Conservation (phyloP, 1,140 invertebrate species). For the Lordiphosa mommai region DNA sequence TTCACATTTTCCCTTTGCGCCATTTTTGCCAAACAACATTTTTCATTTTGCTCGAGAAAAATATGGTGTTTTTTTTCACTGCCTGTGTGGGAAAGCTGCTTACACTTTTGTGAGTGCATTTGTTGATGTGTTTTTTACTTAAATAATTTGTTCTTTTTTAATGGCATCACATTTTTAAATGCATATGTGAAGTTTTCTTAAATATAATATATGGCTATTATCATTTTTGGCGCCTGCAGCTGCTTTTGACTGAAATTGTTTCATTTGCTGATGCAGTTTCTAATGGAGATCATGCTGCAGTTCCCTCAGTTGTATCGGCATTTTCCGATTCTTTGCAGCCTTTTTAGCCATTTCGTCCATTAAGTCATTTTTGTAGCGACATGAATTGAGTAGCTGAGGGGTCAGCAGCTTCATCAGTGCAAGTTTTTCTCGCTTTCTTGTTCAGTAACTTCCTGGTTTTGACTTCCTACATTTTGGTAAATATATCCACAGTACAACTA, state of each 20-base stretch:
- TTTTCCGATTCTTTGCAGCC: no score
- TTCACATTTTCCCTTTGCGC: slow-evolving; percentile 67
- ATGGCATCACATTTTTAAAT: not conserved
- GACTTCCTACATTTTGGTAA: no score
- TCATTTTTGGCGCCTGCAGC: slow-evolving; percentile 3
- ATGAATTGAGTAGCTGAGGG: no score
- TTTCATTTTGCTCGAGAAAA: slow-evolving; percentile 43
- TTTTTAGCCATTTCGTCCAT: slow-evolving; percentile 1
- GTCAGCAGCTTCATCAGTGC: no score
- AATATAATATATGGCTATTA: slow-evolving; percentile 19
- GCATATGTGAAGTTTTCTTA: slow-evolving; percentile 2
- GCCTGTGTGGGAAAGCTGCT: not conserved
- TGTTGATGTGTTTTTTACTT: slow-evolving; percentile 33
- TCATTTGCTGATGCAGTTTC: not conserved
- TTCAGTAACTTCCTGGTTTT: no score
- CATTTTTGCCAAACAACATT: slow-evolving; percentile 27
- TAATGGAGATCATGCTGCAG: no score
- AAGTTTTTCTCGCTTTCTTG: no score
- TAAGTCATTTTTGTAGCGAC: no score
- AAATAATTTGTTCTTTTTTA: slow-evolving; percentile 3
- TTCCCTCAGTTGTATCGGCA: no score
- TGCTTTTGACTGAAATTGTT: slow-evolving; percentile 18
- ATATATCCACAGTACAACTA: no score
- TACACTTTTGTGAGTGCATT: slow-evolving; percentile 6
- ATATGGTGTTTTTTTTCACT: slow-evolving; percentile 9